Percentiles rank a stretch among this genome's conserved stretches.
Conservation (phyloP, 2,113 vertebrate species). For the Rallus limicola region DNA sequence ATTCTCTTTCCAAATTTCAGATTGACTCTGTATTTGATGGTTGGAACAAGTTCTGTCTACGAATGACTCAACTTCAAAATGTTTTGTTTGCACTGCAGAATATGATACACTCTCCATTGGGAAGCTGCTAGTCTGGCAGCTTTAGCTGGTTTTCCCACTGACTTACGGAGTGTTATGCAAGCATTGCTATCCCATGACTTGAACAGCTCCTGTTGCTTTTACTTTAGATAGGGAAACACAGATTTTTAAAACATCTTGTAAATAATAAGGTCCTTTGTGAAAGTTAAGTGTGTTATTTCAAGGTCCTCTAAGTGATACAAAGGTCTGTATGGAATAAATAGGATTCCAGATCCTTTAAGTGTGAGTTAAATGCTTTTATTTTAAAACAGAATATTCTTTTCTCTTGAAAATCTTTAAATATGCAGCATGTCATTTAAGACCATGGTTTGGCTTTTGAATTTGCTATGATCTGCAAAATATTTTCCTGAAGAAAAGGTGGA, state of each 20-base stretch:
- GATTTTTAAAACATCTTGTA: not conserved
- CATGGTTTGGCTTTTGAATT: slow-evolving; percentile 8
- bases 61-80: slow-evolving; percentile 3
- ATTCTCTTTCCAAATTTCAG: slow-evolving; percentile 1
- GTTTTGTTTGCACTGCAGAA: slow-evolving; percentile 48
- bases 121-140: slow-evolving; percentile 6
- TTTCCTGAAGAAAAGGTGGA: slow-evolving; percentile 25
- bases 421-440: not conserved
- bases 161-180: slow-evolving; percentile 48
- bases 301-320: not conserved
- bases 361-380: not conserved
- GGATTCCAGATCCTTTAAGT: not conserved
- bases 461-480: not conserved
- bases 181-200: not conserved
- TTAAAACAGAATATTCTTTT: not conserved
- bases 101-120: slow-evolving; percentile 6
- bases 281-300: not conserved
- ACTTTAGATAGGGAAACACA: not conserved
- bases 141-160: slow-evolving; percentile 10
- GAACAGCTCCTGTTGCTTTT: not conserved
- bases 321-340: not conserved
- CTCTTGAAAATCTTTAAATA: not conserved
- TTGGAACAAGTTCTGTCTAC: not conserved
- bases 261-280: not conserved
- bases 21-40: not conserved